Evolutionary conservation across 2,113 vertebrate species (phyloP), one percentile per base, ranked within the genome.

Genomic region (Cromileptes altivelis): DNA sequence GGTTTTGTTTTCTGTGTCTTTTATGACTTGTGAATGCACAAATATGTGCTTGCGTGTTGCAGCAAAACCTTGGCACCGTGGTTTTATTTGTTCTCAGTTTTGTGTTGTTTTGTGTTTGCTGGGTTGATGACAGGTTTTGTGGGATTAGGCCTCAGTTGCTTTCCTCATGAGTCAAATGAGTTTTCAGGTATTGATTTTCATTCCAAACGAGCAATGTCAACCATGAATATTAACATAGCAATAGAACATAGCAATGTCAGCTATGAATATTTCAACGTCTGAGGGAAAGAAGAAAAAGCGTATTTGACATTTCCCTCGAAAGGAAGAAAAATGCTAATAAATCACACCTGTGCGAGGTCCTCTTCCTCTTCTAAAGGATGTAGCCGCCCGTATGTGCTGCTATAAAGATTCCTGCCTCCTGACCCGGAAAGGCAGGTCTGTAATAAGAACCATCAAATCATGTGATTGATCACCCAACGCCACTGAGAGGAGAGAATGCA

Each of bases 361-460:
- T 69, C 65, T 87, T 90, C 82, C 70, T 82, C 72, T 67, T 80
- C 74, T 10, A 13, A 53, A 88, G 84, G 81, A 91, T 89, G 88
- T 89, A 25, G 81, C 70, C 68, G 81, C 90, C 88, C 79, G 74
- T 93, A 91, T 92, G 71, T 86, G 70, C 75, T n/a, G 57, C 82
- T 84, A 82, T 92, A 92, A 90, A 92, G 90, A 92, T 89, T 92
- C 87, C 81, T 82, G 75, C 78, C 75, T 91, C 50, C 74, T 89
- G 92, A 93, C 94, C 88, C 78, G 83, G 85, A 92, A 85, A 91
- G 85, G 47, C 72, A 85, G 89, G 85, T 77, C 94, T 93, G 91
- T 91, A 93, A 93, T 94, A 92, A 93, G 87, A 90, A 63, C 89
- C 90, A 89, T 92, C 88, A 91, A 85, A 87, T 90, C 79, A 88